Evolutionary conservation across 1,140 invertebrate species (phyloP).

Genomic region (Caenorhabditis brenneri): DNA sequence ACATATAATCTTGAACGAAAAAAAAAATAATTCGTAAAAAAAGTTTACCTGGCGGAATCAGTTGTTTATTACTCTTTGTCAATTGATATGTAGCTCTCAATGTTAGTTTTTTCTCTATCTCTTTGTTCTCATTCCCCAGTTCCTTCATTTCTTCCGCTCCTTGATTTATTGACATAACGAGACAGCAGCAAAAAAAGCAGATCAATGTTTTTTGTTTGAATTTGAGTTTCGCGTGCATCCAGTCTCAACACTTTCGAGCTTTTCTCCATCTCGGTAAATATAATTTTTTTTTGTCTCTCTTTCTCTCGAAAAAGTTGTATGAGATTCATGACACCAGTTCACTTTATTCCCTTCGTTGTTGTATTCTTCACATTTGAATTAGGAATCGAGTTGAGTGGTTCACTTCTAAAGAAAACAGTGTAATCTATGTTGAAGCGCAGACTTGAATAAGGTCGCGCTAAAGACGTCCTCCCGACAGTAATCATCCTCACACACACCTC

Average conservation of each 20-base stretch:
- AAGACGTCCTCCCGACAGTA: background rate
- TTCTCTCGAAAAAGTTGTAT: too few relatives aligned
- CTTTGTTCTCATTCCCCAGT: background rate
- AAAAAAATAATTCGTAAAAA: too few relatives aligned
- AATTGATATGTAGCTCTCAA: background rate
- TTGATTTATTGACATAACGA: slow-evolving; percentile 39
- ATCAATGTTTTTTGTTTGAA: slow-evolving; percentile 2
- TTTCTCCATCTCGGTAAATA: background rate
- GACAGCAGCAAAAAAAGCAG: background rate
- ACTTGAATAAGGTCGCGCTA: background rate
- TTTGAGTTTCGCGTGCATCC: background rate
- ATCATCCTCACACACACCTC: background rate
- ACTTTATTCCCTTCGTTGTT: too few relatives aligned
- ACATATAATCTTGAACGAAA: too few relatives aligned
- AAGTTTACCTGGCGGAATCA: too few relatives aligned
- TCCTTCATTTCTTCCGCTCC: background rate
- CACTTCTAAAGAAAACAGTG: background rate
- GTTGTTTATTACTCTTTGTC: background rate
- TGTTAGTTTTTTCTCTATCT: slow-evolving; percentile 4
- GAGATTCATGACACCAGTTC: too few relatives aligned
- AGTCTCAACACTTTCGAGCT: background rate
- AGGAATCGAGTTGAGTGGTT: background rate
- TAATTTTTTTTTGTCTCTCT: too few relatives aligned
- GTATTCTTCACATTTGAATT: slow-evolving; percentile 31
- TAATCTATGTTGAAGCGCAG: background rate